These are phyloP conservation scores for Romanogobio albipinnatus DNA, from an alignment of 2,113 vertebrate species.

Conservation along the genomic window DNA sequence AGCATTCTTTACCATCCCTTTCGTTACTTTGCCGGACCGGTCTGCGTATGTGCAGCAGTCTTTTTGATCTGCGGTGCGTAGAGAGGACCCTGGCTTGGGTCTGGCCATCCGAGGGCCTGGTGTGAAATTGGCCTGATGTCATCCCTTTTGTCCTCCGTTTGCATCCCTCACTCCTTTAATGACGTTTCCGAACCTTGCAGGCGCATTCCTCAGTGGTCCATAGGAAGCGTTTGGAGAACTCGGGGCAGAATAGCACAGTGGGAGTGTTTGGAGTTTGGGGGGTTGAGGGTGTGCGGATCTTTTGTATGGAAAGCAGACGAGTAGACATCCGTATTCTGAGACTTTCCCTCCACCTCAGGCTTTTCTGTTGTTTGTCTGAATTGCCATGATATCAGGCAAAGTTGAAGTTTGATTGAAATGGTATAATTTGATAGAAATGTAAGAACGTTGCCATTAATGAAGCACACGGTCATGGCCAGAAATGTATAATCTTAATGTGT, in stretches of 20 bases:
- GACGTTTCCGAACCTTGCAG: slow-evolving; percentile 98
- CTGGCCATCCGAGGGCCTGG: slow-evolving; percentile 93
- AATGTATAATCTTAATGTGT: neutral
- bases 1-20: slow-evolving; percentile 96
- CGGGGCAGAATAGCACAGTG: slow-evolving; percentile 85
- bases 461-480: neutral
- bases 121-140: slow-evolving; percentile 99
- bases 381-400: slow-evolving; percentile 31
- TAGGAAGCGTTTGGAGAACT: slow-evolving; percentile 92
- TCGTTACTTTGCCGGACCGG: slow-evolving; percentile 79
- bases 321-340: slow-evolving; percentile 46
- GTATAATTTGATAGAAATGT: neutral
- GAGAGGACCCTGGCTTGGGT: slow-evolving; percentile 90
- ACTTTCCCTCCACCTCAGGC: slow-evolving; percentile 38
- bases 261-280: slow-evolving; percentile 75
- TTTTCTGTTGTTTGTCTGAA: slow-evolving; percentile 22
- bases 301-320: slow-evolving; percentile 63
- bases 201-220: slow-evolving; percentile 88
- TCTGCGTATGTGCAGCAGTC: slow-evolving; percentile 81
- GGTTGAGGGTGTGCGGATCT: slow-evolving; percentile 35
- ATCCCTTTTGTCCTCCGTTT: slow-evolving; percentile 95
- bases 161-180: slow-evolving; percentile 98
- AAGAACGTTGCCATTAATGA: neutral
- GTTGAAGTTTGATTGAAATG: neutral
- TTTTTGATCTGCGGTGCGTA: slow-evolving; percentile 99